These are phyloP conservation scores for Dorcus hopei DNA, from an alignment of 2,888 invertebrate genomes.

Conservation along the genomic window DNA sequence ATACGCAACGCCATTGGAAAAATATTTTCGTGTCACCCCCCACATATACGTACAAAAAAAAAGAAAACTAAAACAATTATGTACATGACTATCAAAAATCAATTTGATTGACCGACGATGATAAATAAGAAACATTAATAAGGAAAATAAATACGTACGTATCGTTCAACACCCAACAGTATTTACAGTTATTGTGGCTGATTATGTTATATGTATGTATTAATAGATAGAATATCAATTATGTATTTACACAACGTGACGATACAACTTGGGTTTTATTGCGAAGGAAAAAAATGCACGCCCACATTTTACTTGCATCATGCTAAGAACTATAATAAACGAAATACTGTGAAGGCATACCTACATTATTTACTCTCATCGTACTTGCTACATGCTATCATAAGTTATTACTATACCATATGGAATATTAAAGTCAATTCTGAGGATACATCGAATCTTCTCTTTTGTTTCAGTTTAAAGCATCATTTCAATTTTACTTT, in stretches of 20 bases:
- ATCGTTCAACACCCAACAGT: constrained; percentile 5
- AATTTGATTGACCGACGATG: neutral
- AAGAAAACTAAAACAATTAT: constrained; percentile 7
- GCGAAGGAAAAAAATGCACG: neutral
- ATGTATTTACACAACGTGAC: neutral
- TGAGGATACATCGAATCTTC: neutral
- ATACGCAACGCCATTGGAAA: too few relatives aligned
- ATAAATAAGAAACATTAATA: constrained; percentile 6
- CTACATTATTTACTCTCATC: constrained; percentile 22
- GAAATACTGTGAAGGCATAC: constrained; percentile 27
- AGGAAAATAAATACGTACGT: constrained; percentile 10
- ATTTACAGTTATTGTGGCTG: constrained; percentile 6
- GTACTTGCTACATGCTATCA: constrained; percentile 4
- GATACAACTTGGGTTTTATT: neutral
- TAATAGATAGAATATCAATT: neutral
- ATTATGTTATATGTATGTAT: neutral
- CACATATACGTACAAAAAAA: constrained; percentile 9
- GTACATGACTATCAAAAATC: constrained; percentile 12
- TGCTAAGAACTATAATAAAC: constrained; percentile 14
- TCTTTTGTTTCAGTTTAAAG: neutral
- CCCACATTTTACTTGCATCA: neutral
- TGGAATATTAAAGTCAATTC: neutral
- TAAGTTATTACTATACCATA: constrained; percentile 5
- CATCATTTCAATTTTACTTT: neutral
- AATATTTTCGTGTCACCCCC: constrained; percentile 6